Conservation (phyloP, 2,113 vertebrate genomes). For the Paradisaea rubra region DNA sequence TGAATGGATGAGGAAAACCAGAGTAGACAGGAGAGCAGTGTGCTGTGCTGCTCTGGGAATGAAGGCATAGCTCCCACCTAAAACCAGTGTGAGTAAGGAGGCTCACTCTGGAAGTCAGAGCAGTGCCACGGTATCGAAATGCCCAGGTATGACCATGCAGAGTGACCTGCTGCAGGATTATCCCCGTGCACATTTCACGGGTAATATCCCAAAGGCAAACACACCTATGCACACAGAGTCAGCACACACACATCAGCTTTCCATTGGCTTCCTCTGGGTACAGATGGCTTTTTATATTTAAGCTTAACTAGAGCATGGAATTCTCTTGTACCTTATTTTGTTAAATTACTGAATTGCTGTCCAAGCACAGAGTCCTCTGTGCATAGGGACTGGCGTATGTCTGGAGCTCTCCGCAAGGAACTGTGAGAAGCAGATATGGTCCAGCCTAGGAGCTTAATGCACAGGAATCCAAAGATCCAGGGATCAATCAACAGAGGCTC, state of each 20-base stretch:
- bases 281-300: neutral
- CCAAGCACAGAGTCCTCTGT: neutral
- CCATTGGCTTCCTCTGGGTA: neutral
- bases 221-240: neutral
- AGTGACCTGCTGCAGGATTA: neutral
- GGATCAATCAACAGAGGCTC: neutral
- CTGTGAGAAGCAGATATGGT: neutral
- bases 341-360: neutral
- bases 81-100: neutral
- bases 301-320: neutral
- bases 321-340: neutral
- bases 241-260: neutral
- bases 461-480: neutral
- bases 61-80: neutral
- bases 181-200: accelerated
- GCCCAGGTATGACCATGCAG: neutral
- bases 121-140: accelerated
- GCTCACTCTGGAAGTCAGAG: neutral
- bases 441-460: neutral
- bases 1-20: neutral
- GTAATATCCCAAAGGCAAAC: neutral
- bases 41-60: neutral
- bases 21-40: neutral
- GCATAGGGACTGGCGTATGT: accelerated
- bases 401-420: neutral